Base-by-base conservation (phyloP, 2,797 vertebrate species). In the Vultur gryphus region DNA sequence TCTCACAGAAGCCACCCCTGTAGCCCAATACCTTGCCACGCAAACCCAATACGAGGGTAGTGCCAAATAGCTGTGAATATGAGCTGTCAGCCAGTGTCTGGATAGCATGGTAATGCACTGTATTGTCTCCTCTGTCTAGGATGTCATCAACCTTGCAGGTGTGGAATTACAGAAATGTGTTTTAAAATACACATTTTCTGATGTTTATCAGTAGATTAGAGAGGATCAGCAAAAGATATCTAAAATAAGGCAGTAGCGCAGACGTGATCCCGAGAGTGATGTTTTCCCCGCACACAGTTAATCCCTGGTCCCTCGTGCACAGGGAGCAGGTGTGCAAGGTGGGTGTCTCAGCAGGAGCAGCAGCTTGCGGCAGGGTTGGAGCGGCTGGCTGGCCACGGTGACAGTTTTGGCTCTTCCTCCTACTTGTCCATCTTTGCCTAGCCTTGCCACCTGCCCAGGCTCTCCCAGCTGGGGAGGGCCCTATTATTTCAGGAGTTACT, bases 341-440 rank as follows among this genome's bases (percentile, higher is more conserved):
- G 6, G 33, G 25, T 39, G 33, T 44, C 49, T 51, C 29, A 2
- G 48, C n/a, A 61, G 62, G 15, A 73, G 41, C 2, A 1, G 39
- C 33, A 41, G 49, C 1, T 1, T n/a, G 71, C 0, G 2, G 11
- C 25, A 26, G 7, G 15, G 14, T 31, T 0, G 1, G n/a, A 65
- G 35, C 0, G 1, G 20, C 20, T 84, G 58, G 4, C 55, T 54
- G 64, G 41, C n/a, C 25, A 21, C 0, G 1, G 20, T 1, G 3
- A 41, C 0, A 0, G 7, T 49, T 73, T 73, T 73, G 66, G 43
- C 19, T 65, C 20, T 78, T 73, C 41, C 31, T 69, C 46, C 61
- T 25, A 23, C 28, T 13, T 6, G 1, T 13, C 25, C 2, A 1
- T 58, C 33, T 84, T 57, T 37, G 23, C 14, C 73, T 13, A 78